A percentile compares a stretch with the other conserved stretches of the same genome.
phyloP scores from a whole-genome alignment of 2,797 vertebrate species.

The Dallia pectoralis region DNA sequence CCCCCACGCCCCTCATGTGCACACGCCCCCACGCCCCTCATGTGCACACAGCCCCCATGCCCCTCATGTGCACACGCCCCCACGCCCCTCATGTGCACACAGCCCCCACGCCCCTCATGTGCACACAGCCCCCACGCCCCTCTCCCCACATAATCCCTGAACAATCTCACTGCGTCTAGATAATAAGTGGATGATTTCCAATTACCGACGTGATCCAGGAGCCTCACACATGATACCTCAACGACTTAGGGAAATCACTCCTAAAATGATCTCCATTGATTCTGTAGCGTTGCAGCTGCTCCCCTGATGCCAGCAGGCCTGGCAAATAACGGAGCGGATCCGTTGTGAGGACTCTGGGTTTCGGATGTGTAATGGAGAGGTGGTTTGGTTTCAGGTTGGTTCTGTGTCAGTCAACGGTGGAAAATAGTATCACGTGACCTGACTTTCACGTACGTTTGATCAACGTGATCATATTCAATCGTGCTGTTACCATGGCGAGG shows the following conservation, averaged over 20 bases:
- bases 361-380: background rate
- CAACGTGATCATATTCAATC: constrained; percentile 33
- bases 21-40: no score
- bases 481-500: constrained; percentile 12
- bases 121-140: no score
- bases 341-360: background rate
- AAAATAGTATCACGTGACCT: constrained; percentile 27
- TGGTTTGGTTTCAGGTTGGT: background rate
- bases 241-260: constrained; percentile 13
- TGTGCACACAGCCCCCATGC: constrained; percentile 34
- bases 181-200: constrained; percentile 67
- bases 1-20: background rate
- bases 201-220: constrained; percentile 59
- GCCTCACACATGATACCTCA: constrained; percentile 35
- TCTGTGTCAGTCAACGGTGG: constrained; percentile 27
- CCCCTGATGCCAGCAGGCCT: background rate
- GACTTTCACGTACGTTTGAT: constrained; percentile 52
- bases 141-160: constrained; percentile 69
- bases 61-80: no score
- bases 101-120: background rate
- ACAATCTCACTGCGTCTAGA: constrained; percentile 74
- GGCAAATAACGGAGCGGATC: background rate
- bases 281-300: background rate
- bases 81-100: constrained; percentile 56
- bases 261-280: constrained; percentile 42